These are phyloP conservation scores for Torymus aiolomorphi DNA, from an alignment of 2,888 invertebrate species.

Conservation along the genomic window DNA sequence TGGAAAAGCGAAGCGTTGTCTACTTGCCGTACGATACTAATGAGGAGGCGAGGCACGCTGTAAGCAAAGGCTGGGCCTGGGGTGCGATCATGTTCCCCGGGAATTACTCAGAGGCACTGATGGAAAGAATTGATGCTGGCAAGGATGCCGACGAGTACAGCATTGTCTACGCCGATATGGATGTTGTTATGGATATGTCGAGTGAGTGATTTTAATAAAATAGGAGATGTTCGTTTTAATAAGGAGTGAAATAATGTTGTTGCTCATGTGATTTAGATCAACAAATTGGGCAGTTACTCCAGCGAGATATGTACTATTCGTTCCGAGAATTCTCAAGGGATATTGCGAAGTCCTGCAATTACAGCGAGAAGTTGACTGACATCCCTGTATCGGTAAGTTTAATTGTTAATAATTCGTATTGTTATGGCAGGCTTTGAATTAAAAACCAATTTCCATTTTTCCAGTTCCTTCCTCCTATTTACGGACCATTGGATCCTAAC, in stretches of 20 bases:
- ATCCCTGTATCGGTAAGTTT: conserved; percentile 81
- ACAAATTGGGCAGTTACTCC: conserved; percentile 89
- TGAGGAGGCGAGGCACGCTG: conserved; percentile 81
- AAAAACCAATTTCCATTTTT: background rate
- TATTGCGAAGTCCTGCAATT: conserved; percentile 80
- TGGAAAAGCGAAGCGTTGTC: conserved; percentile 82
- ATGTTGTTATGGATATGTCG: conserved; percentile 88
- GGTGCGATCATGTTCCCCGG: conserved; percentile 84
- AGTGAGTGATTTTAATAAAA: conserved; percentile 78
- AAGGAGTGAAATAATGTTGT: background rate
- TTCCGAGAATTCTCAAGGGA: conserved; percentile 84
- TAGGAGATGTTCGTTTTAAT: too few relatives aligned
- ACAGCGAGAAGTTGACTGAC: conserved; percentile 80
- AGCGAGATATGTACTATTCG: conserved; percentile 84
- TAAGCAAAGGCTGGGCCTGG: conserved; percentile 85
- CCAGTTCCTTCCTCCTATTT: conserved; percentile 85
- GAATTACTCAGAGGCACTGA: conserved; percentile 86
- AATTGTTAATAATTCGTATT: background rate
- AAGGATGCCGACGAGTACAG: conserved; percentile 79
- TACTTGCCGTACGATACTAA: conserved; percentile 80
- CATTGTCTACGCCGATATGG: conserved; percentile 81
- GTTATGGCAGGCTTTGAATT: conserved; percentile 15
- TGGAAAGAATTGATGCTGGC: conserved; percentile 80
- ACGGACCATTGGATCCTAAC: conserved; percentile 85
- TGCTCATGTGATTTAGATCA: conserved; percentile 82